Evolutionary conservation across 2,113 vertebrate species (phyloP).

Genomic region (Engystomops pustulosus): DNA sequence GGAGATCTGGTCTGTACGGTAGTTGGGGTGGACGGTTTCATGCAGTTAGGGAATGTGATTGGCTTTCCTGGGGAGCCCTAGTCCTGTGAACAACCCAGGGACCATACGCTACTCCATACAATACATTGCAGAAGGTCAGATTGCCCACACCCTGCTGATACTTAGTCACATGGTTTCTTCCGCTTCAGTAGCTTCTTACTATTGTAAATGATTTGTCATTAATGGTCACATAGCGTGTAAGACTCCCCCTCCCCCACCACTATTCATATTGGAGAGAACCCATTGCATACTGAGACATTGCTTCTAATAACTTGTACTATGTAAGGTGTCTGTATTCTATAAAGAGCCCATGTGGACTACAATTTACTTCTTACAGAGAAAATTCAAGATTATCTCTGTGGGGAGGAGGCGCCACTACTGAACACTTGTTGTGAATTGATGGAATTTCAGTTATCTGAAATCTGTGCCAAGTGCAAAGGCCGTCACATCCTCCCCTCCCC

Average conservation of each 20-base stretch:
- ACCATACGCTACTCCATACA: no score
- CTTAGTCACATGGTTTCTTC: no score
- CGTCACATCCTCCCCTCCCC: background rate
- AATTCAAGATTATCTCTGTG: background rate
- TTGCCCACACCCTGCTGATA: background rate
- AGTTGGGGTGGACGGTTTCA: no score
- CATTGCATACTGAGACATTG: no score
- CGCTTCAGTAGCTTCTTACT: background rate
- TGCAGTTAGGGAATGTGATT: no score
- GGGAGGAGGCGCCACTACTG: background rate
- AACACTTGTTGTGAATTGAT: background rate
- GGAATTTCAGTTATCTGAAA: conserved; percentile 22
- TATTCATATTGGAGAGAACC: no score
- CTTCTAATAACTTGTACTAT: no score
- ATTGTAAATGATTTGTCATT: background rate
- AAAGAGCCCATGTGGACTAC: background rate
- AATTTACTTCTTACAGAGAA: background rate
- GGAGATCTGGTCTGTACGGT: no score
- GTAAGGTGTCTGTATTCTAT: background rate
- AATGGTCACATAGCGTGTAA: background rate
- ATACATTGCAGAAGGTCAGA: no score
- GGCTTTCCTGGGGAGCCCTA: no score
- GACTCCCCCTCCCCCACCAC: background rate
- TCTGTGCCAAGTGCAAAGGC: background rate
- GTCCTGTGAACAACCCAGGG: no score